These are phyloP conservation scores for Andinoacara biseriatus DNA, from an alignment of 2,113 vertebrate species.

Conservation along the genomic window DNA sequence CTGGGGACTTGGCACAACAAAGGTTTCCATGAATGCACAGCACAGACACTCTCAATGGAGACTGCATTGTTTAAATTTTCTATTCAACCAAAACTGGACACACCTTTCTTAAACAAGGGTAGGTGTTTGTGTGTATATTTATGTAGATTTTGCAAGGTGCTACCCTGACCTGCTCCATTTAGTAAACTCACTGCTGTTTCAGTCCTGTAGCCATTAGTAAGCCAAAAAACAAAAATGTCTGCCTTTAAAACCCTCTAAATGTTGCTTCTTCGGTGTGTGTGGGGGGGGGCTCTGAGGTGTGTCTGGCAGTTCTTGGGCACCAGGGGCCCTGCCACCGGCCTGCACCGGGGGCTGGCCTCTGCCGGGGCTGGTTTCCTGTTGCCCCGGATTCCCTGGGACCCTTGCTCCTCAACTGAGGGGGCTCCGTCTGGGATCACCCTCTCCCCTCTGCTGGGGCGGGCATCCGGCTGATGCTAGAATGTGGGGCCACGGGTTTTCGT, in stretches of 20 bases:
- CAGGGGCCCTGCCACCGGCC: no score
- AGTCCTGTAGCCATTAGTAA: not conserved
- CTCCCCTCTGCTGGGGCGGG: no score
- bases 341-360: no score
- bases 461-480: no score
- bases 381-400: no score
- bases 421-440: no score
- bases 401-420: no score
- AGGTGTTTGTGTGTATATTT: not conserved
- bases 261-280: no score
- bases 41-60: slow-evolving; percentile 9
- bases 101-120: slow-evolving; percentile 34
- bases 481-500: no score
- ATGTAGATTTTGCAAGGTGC: not conserved
- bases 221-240: slow-evolving; percentile 12
- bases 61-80: slow-evolving; percentile 25
- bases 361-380: no score
- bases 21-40: not conserved
- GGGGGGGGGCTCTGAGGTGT: no score
- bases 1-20: not conserved
- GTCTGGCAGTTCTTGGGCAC: no score
- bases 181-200: not conserved
- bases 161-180: not conserved
- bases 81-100: slow-evolving; percentile 53
- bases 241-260: not conserved